Base-by-base conservation (phyloP, 2,888 invertebrate species). In the Hyppa rectilinea region DNA sequence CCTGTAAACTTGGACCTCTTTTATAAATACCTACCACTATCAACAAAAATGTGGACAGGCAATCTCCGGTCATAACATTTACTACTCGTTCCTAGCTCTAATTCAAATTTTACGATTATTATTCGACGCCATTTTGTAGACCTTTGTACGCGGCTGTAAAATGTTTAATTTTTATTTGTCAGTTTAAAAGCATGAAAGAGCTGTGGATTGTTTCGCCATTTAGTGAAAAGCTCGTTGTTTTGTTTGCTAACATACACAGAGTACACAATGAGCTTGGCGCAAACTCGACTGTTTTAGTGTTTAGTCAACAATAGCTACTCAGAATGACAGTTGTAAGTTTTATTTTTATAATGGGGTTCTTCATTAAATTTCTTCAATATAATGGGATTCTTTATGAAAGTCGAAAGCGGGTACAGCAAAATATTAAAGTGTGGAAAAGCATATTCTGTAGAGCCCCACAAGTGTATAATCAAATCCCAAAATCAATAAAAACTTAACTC, bases 1-100 rank as follows among this genome's bases (percentile, higher is more conserved):
- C 83, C 87, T 89, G 86, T 88, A 87, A 89, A 89, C 86, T 90
- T 88, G 86, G 81, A 84, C 84, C 88, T 84, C 84, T 82, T 89
- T 90, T 88, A 87, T 86, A 88, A 88, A 89, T 86, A 84, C 81
- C 72, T 86, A 84, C 82, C 73, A 83, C 85, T 83, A 82, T 79
- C 83, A 85, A 84, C 82, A 83, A 77, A 77, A 76, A 81, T 70
- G 78, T 80, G 79, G 78, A 83, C 76, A 71, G 74, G 75, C 75
- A 75, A 81, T 81, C 78, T 79, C 78, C 75, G 79, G 77, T 65
- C 56, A 62, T 75, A 71, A 72, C 66, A 80, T 86, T 74, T 71
- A 78, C 73, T 78, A 75, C 69, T 79, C 60, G 17, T 50, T 79
- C 67, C 65, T 80, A 70, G 43, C 55, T 61, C 59, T 81, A 81